phyloP scores from a whole-genome alignment of 2,888 invertebrate species.

The Sympetrum striolatum region DNA sequence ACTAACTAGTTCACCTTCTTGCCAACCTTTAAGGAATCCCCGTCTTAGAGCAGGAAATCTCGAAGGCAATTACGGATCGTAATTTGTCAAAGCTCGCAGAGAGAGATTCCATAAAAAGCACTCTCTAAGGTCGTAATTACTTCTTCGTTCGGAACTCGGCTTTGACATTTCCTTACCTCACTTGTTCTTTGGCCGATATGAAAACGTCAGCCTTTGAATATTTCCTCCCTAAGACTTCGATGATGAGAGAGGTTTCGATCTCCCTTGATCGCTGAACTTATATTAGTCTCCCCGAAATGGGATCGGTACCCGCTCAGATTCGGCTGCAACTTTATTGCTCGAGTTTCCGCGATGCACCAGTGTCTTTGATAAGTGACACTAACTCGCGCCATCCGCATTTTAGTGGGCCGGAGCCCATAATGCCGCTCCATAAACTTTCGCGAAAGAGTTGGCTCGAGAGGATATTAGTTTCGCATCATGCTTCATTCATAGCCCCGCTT shows the following conservation, averaged over 20 bases:
- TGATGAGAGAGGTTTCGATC: not conserved
- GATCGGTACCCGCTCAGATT: not conserved
- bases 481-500: not conserved
- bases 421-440: not conserved
- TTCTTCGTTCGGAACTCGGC: too few relatives aligned
- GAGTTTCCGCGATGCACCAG: not conserved
- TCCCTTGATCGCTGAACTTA: not conserved
- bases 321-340: not conserved
- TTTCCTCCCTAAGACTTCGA: too few relatives aligned
- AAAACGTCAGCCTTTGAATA: too few relatives aligned
- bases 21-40: too few relatives aligned
- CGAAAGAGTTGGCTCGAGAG: not conserved
- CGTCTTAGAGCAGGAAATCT: too few relatives aligned
- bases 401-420: not conserved
- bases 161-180: too few relatives aligned
- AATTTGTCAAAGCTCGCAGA: too few relatives aligned
- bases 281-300: not conserved
- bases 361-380: not conserved
- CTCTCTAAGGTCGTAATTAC: too few relatives aligned
- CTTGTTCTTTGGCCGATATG: too few relatives aligned
- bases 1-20: too few relatives aligned
- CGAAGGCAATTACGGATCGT: too few relatives aligned
- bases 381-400: not conserved
- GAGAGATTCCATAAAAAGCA: too few relatives aligned
- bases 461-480: not conserved